phyloP scores from a whole-genome alignment of 1,140 invertebrate species.

The Thaumetopoea pityocampa region DNA sequence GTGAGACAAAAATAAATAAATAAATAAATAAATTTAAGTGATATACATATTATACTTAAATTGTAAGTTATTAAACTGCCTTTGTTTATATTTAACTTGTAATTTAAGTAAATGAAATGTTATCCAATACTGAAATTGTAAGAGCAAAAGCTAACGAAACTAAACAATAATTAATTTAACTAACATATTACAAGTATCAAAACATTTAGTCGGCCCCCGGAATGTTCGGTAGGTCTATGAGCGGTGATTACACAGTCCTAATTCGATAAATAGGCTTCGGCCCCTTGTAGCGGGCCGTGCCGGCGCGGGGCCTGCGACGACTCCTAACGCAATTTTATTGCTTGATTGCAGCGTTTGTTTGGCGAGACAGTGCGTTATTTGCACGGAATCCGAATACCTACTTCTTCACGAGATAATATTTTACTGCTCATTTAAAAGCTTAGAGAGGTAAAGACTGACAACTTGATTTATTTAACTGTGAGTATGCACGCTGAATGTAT shows the following conservation, averaged over 20 bases:
- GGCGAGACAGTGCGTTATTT: slow-evolving; percentile 6
- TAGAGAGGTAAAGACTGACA: too few relatives aligned
- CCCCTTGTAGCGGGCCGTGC: slow-evolving; percentile 8
- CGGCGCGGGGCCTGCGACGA: slow-evolving; percentile 25
- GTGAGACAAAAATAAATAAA: too few relatives aligned
- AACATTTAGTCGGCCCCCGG: slow-evolving; percentile 2
- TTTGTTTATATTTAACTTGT: too few relatives aligned
- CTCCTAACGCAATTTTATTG: slow-evolving; percentile 56
- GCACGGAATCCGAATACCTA: neutral
- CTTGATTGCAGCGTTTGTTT: slow-evolving; percentile 58
- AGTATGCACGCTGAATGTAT: too few relatives aligned
- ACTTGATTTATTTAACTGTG: too few relatives aligned
- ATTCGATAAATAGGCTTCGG: slow-evolving; percentile 60
- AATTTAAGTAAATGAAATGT: neutral
- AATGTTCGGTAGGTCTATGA: slow-evolving; percentile 30
- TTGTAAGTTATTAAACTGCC: too few relatives aligned
- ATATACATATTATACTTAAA: too few relatives aligned
- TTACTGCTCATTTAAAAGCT: too few relatives aligned
- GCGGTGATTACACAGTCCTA: slow-evolving; percentile 63
- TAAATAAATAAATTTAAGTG: too few relatives aligned
- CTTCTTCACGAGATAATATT: slow-evolving; percentile 1
- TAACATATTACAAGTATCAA: slow-evolving; percentile 41
- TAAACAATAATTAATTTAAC: too few relatives aligned
- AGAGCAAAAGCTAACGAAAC: neutral
- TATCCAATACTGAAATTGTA: neutral